A percentile compares a stretch with the other conserved stretches of the same genome.
Conservation (phyloP, 2,113 vertebrate genomes). For the Poeciliopsis occidentalis region DNA sequence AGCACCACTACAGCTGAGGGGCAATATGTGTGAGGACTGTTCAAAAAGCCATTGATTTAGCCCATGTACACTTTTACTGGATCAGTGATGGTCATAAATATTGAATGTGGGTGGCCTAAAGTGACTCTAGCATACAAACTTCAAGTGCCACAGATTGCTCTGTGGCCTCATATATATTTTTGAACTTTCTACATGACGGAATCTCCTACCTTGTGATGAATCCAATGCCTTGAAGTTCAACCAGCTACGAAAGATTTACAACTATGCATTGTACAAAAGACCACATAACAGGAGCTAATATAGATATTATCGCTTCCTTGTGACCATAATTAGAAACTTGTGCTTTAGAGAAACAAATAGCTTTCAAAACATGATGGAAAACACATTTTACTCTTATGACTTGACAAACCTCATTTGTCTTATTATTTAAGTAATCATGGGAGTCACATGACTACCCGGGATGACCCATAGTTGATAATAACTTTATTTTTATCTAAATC, state of each 20-base stretch:
- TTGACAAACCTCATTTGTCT: conserved; percentile 40
- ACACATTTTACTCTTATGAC: conserved; percentile 57
- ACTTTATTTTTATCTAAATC: conserved; percentile 40
- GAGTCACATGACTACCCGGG: conserved; percentile 53
- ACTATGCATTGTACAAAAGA: conserved; percentile 57
- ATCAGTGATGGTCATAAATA: not conserved
- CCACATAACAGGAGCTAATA: conserved; percentile 61
- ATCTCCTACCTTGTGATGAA: conserved; percentile 18
- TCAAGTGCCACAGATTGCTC: not conserved
- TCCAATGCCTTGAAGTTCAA: conserved; percentile 12
- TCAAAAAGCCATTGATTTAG: conserved; percentile 43
- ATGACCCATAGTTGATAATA: conserved; percentile 41
- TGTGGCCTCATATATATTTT: not conserved
- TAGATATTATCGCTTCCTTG: conserved; percentile 65
- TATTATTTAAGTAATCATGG: conserved; percentile 36
- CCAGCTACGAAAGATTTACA: conserved; percentile 25
- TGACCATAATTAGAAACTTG: conserved; percentile 72
- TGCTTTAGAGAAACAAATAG: conserved; percentile 66
- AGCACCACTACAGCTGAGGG: conserved; percentile 25
- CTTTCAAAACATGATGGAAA: conserved; percentile 61
- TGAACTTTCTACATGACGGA: conserved; percentile 1
- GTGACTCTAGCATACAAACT: not conserved
- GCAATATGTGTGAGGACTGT: conserved; percentile 10
- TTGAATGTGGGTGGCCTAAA: not conserved
- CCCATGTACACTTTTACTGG: conserved; percentile 1